phyloP scores from a whole-genome alignment of 2,888 invertebrate genomes.

The Rambutsinella grinnellia region DNA sequence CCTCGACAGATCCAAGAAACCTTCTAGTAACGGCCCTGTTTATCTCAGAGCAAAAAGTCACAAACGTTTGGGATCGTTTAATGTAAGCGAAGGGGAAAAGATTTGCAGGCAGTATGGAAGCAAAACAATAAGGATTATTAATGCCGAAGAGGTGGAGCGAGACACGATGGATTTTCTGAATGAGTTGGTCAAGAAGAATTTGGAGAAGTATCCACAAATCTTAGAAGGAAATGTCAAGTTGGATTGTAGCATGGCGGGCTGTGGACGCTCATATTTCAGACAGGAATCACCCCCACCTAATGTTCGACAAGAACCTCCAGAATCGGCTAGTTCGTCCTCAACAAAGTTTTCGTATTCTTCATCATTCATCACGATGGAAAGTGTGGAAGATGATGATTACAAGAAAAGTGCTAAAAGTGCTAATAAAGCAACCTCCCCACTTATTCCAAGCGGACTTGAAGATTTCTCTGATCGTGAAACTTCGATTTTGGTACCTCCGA shows the following conservation, averaged over 20 bases:
- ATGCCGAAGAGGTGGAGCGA: conserved; percentile 56
- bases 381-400: not conserved
- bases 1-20: not conserved
- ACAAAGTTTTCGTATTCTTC: not conserved
- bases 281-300: not conserved
- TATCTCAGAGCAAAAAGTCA: conserved; percentile 14
- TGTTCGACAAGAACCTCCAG: not conserved
- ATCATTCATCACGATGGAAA: not conserved
- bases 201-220: conserved; percentile 30
- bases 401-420: not conserved
- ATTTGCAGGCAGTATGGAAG: conserved; percentile 45
- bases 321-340: not conserved
- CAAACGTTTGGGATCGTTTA: conserved; percentile 24
- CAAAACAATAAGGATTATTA: conserved; percentile 54
- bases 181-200: conserved; percentile 41
- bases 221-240: conserved; percentile 13
- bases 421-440: not conserved
- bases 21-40: not conserved
- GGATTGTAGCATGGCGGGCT: not conserved
- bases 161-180: conserved; percentile 56
- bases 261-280: not conserved
- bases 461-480: not conserved
- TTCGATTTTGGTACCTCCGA: conserved; percentile 9
- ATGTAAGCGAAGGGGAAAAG: conserved; percentile 38
- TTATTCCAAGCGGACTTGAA: not conserved